These are phyloP conservation scores for Ormyrus pomaceus DNA, from an alignment of 2,888 invertebrate species.

Conservation along the genomic window DNA sequence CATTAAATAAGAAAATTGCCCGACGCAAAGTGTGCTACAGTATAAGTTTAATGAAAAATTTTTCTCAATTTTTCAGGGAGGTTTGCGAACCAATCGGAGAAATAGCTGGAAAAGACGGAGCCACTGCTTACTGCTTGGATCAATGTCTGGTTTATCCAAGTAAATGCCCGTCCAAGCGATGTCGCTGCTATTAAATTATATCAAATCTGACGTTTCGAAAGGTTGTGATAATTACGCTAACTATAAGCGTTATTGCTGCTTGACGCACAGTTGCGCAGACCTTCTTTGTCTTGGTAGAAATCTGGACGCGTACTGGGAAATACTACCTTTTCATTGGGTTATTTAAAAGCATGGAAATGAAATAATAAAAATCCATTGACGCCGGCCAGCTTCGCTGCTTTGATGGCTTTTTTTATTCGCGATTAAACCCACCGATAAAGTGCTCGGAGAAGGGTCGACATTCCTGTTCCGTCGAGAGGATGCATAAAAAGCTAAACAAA, in stretches of 20 bases:
- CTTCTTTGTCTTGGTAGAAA: too few species aligned
- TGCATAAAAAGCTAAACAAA: too few species aligned
- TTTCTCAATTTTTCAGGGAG: slow-evolving; percentile 78
- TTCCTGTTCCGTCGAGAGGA: too few species aligned
- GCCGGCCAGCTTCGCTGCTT: neutral
- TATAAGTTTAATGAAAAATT: neutral
- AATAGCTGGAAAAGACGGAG: slow-evolving; percentile 83
- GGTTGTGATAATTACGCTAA: neutral
- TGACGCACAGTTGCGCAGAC: too few species aligned
- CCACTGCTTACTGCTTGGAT: slow-evolving; percentile 91
- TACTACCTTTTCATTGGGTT: too few species aligned
- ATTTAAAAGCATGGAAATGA: neutral
- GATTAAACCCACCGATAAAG: slow-evolving; percentile 17
- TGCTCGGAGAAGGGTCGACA: neutral
- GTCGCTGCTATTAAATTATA: slow-evolving; percentile 79
- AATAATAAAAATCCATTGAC: slow-evolving; percentile 22
- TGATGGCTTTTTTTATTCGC: slow-evolving; percentile 15
- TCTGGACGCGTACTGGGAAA: too few species aligned
- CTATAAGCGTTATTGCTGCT: too few species aligned
- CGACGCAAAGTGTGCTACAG: neutral
- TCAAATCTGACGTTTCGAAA: neutral
- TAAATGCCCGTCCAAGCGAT: slow-evolving; percentile 84
- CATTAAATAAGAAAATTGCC: neutral
- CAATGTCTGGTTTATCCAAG: slow-evolving; percentile 87
- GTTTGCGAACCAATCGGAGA: slow-evolving; percentile 90